Conservation (phyloP, 2,797 vertebrate species). For the Phaenicophaeus curvirostris region DNA sequence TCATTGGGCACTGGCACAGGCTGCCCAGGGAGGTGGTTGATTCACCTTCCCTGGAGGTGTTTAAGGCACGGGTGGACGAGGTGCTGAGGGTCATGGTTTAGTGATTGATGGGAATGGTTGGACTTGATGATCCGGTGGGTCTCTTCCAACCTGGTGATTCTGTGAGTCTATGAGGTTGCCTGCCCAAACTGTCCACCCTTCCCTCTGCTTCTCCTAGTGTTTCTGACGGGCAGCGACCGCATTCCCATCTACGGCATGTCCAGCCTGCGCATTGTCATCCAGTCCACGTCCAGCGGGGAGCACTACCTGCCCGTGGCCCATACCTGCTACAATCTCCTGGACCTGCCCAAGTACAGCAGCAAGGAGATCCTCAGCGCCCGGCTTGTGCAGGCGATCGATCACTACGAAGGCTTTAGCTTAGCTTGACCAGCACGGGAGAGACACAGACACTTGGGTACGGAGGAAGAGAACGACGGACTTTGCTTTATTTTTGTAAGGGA, state of each 20-base stretch:
- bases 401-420: slow-evolving; percentile 97
- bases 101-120: too few relatives aligned
- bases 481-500: slow-evolving; percentile 73
- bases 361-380: slow-evolving; percentile 87
- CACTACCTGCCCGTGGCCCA: slow-evolving; percentile 95
- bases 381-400: slow-evolving; percentile 92
- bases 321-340: slow-evolving; percentile 97
- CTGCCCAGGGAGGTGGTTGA: background rate
- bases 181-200: background rate
- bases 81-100: too few relatives aligned
- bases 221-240: slow-evolving; percentile 95
- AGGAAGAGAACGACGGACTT: background rate
- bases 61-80: too few relatives aligned
- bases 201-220: slow-evolving; percentile 80
- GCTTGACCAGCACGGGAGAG: slow-evolving; percentile 71
- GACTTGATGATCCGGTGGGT: too few relatives aligned
- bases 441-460: background rate
- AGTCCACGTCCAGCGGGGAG: slow-evolving; percentile 89
- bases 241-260: slow-evolving; percentile 98
- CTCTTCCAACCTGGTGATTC: too few relatives aligned
- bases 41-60: too few relatives aligned
- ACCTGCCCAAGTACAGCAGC: slow-evolving; percentile 96
- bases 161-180: too few relatives aligned
- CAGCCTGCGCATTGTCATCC: slow-evolving; percentile 92
- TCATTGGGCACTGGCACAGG: background rate